These are phyloP conservation scores for Physocephala rufipes DNA, from an alignment of 2,888 invertebrate genomes.

Conservation along the genomic window DNA sequence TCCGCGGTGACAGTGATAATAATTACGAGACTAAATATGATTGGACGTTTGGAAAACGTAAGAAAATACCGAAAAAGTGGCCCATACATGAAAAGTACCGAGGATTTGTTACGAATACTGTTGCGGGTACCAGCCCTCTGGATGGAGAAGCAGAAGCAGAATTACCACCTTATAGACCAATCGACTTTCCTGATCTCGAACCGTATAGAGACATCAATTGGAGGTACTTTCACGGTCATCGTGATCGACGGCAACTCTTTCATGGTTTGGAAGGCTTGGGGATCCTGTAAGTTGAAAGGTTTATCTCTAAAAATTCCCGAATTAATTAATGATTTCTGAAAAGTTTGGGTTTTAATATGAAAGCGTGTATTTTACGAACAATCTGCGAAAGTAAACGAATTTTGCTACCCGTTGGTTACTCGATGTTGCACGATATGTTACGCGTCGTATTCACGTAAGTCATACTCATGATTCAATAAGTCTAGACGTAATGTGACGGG, in stretches of 20 bases:
- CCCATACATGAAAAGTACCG: neutral
- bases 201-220: slow-evolving; percentile 44
- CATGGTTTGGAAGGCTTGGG: slow-evolving; percentile 55
- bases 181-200: slow-evolving; percentile 51
- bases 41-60: slow-evolving; percentile 39
- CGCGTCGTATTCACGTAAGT: slow-evolving; percentile 73
- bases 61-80: slow-evolving; percentile 23
- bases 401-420: slow-evolving; percentile 71
- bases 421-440: slow-evolving; percentile 75
- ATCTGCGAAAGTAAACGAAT: slow-evolving; percentile 75
- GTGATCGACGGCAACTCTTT: slow-evolving; percentile 60
- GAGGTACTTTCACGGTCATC: slow-evolving; percentile 55
- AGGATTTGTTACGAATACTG: slow-evolving; percentile 1
- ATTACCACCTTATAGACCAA: slow-evolving; percentile 27
- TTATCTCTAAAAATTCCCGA: neutral
- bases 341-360: slow-evolving; percentile 58
- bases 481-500: no score
- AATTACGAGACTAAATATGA: slow-evolving; percentile 44
- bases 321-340: neutral
- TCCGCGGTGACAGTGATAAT: no score
- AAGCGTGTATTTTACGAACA: slow-evolving; percentile 71
- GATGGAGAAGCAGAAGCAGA: slow-evolving; percentile 23
- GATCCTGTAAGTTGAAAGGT: slow-evolving; percentile 50
- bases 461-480: no score
- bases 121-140: slow-evolving; percentile 8